Percentiles rank a stretch among this genome's conserved stretches.
Evolutionary conservation across 2,797 vertebrate species (phyloP).

Genomic region (Gambusia yucatana): DNA sequence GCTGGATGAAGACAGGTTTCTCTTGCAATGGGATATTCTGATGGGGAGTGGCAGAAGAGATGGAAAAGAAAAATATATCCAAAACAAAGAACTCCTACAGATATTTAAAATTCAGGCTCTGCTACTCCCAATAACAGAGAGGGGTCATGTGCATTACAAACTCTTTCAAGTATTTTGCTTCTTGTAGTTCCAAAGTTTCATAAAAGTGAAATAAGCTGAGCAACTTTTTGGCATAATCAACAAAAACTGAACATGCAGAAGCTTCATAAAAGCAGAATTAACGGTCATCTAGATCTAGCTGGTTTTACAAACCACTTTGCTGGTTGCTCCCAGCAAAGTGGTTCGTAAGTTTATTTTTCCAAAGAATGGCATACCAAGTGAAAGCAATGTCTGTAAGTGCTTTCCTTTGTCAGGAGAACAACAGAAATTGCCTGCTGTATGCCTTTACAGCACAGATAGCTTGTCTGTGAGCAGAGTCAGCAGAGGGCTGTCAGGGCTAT

Average conservation of each 20-base stretch:
- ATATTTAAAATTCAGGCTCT: neutral
- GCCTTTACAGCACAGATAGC: conserved; percentile 56
- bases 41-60: neutral
- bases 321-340: conserved; percentile 13
- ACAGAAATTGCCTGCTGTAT: conserved; percentile 25
- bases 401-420: conserved; percentile 38
- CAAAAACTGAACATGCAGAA: conserved; percentile 11
- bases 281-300: conserved; percentile 4
- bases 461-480: conserved; percentile 68
- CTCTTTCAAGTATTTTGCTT: neutral
- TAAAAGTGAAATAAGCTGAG: neutral
- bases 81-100: neutral
- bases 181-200: neutral
- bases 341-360: conserved; percentile 2
- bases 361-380: conserved; percentile 30
- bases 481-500: conserved; percentile 61
- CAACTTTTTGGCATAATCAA: neutral
- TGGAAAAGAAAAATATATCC: neutral
- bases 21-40: neutral
- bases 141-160: neutral
- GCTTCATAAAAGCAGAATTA: conserved; percentile 18
- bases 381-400: conserved; percentile 22
- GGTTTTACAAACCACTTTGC: conserved; percentile 7
- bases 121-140: neutral
- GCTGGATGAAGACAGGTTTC: neutral